These are phyloP conservation scores for Vanessa tameamea DNA, from an alignment of 1,140 invertebrate genomes.

Conservation along the genomic window DNA sequence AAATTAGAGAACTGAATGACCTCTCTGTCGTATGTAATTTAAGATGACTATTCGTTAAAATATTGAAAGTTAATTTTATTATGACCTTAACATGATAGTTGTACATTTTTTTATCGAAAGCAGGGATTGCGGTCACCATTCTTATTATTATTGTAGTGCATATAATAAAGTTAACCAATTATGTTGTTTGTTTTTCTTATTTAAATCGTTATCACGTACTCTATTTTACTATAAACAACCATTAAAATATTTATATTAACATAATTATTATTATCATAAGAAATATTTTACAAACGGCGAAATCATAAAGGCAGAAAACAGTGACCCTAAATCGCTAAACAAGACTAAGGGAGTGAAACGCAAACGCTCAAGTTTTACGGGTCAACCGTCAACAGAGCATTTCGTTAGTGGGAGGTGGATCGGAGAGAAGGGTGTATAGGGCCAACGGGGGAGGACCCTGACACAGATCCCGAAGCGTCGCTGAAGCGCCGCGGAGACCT, in stretches of 20 bases:
- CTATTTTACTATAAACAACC: neutral
- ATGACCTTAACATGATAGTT: constrained; percentile 47
- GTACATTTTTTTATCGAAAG: constrained; percentile 55
- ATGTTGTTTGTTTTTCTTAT: neutral
- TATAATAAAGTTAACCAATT: neutral
- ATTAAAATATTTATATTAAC: neutral
- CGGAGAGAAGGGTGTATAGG: constrained; percentile 59
- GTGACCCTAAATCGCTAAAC: constrained; percentile 65
- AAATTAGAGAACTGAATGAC: neutral
- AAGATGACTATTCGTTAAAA: constrained; percentile 7
- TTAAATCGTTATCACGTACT: neutral
- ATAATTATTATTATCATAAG: neutral
- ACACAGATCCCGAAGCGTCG: constrained; percentile 76
- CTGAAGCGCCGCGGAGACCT: constrained; percentile 64
- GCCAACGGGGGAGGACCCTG: constrained; percentile 72
- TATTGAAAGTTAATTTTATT: constrained; percentile 25
- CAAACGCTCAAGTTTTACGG: constrained; percentile 70
- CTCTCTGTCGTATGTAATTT: neutral
- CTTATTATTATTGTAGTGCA: constrained; percentile 38
- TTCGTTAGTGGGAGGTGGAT: constrained; percentile 43
- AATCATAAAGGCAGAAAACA: constrained; percentile 44
- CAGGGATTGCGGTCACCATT: constrained; percentile 47
- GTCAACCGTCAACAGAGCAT: constrained; percentile 41
- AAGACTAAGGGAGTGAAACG: constrained; percentile 58
- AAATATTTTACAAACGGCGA: constrained; percentile 25